Conservation (phyloP, 2,888 invertebrate species). For the Selenia dentaria region DNA sequence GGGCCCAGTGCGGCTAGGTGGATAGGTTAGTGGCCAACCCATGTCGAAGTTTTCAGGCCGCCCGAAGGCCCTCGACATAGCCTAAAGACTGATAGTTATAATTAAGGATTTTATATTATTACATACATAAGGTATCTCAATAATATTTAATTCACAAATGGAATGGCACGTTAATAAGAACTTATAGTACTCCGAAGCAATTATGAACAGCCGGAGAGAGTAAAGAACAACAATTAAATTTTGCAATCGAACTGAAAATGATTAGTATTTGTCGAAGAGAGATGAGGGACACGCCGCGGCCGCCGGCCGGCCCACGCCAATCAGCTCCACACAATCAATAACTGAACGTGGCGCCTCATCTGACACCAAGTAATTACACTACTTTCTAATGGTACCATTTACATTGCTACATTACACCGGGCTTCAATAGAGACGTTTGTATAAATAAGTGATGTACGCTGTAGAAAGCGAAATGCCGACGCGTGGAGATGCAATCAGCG, state of each 20-base stretch:
- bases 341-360: conserved; percentile 22
- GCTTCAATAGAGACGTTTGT: conserved; percentile 18
- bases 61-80: no score
- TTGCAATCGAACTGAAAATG: conserved; percentile 2
- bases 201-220: conserved; percentile 9
- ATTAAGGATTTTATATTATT: no score
- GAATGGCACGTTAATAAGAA: no score
- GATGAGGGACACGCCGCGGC: conserved; percentile 2
- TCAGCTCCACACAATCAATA: conserved; percentile 26
- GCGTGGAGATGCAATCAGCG: conserved; percentile 46
- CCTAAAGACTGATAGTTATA: no score
- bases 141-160: no score
- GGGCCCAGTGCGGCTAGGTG: no score
- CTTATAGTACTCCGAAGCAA: not conserved
- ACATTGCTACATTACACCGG: conserved; percentile 14
- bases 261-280: not conserved
- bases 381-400: conserved; percentile 28
- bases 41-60: no score
- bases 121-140: no score
- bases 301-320: conserved; percentile 23
- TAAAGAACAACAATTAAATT: conserved; percentile 6
- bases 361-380: conserved; percentile 24
- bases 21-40: no score
- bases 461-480: conserved; percentile 52
- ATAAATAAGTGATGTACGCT: conserved; percentile 25